Evolutionary conservation across 2,797 vertebrate genomes (phyloP).

Genomic region (Girardinus metallicus): DNA sequence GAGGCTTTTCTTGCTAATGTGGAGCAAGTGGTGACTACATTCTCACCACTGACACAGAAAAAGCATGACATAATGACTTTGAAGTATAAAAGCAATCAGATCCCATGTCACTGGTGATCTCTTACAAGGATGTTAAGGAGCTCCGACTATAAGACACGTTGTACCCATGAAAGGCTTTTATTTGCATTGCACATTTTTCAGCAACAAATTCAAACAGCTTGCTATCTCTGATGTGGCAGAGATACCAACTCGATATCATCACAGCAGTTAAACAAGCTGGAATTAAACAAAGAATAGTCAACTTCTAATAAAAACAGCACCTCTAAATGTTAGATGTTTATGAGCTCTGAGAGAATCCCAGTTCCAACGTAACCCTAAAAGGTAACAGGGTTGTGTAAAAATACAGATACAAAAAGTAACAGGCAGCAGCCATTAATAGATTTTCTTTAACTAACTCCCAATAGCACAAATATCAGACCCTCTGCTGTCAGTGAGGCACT

Average conservation of each 20-base stretch:
- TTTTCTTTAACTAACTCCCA: background rate
- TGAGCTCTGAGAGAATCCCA: background rate
- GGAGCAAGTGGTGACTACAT: slow-evolving; percentile 16
- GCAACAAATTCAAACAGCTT: background rate
- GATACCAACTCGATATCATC: background rate
- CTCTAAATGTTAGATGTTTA: background rate
- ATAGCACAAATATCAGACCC: background rate
- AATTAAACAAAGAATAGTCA: background rate
- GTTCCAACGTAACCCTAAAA: background rate
- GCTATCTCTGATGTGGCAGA: background rate
- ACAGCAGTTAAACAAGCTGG: background rate
- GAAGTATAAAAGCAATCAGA: slow-evolving; percentile 33
- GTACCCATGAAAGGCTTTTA: slow-evolving; percentile 10
- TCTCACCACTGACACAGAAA: slow-evolving; percentile 20
- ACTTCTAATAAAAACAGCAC: background rate
- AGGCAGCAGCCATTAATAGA: background rate
- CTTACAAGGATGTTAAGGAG: slow-evolving; percentile 28
- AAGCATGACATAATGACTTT: slow-evolving; percentile 30
- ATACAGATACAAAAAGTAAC: background rate
- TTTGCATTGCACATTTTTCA: background rate
- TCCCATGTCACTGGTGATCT: slow-evolving; percentile 35
- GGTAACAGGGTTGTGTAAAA: background rate
- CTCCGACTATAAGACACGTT: slow-evolving; percentile 24
- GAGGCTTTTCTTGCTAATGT: slow-evolving; percentile 27
- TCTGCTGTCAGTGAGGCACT: background rate